phyloP scores from a whole-genome alignment of 64 coral and sea anemone species.

The Pocillopora verrucosa region DNA sequence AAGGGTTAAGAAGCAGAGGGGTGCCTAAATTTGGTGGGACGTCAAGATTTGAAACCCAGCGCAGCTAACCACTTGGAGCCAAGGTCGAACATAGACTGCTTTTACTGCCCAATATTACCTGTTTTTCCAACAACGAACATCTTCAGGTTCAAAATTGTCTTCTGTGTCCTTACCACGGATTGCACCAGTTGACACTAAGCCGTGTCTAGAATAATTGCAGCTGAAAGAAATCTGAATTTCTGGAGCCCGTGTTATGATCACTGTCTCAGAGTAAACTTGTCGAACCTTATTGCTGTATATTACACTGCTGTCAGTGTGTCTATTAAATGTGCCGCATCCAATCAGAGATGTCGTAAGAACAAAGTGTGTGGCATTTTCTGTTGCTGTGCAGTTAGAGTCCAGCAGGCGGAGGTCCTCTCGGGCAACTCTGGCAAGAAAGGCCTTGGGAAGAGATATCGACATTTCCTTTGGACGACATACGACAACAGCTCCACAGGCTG shows the following conservation, averaged over 20 bases:
- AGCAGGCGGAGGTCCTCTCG: conserved; percentile 11
- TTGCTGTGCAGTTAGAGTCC: conserved; percentile 41
- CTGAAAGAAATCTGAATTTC: conserved; percentile 53
- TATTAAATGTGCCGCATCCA: conserved; percentile 44
- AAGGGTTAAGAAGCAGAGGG: no score
- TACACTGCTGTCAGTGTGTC: conserved; percentile 23
- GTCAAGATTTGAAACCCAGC: background rate
- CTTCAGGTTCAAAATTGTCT: background rate
- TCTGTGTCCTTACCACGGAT: background rate
- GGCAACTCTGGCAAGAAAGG: background rate
- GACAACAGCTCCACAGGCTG: conserved; percentile 23
- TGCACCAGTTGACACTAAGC: conserved; percentile 43
- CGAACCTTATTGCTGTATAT: conserved; percentile 57
- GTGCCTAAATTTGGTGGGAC: no score
- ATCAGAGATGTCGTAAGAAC: conserved; percentile 43
- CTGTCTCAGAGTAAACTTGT: background rate
- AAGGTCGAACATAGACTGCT: background rate
- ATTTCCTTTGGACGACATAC: conserved; percentile 48
- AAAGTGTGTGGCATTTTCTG: conserved; percentile 44
- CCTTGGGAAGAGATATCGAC: conserved; percentile 38
- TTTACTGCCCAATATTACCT: background rate
- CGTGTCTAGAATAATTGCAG: conserved; percentile 56
- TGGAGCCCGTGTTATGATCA: conserved; percentile 21
- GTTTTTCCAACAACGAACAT: background rate
- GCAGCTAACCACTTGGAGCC: background rate